phyloP scores from a whole-genome alignment of 2,888 invertebrate species.

The Eupithecia pulchellata region DNA sequence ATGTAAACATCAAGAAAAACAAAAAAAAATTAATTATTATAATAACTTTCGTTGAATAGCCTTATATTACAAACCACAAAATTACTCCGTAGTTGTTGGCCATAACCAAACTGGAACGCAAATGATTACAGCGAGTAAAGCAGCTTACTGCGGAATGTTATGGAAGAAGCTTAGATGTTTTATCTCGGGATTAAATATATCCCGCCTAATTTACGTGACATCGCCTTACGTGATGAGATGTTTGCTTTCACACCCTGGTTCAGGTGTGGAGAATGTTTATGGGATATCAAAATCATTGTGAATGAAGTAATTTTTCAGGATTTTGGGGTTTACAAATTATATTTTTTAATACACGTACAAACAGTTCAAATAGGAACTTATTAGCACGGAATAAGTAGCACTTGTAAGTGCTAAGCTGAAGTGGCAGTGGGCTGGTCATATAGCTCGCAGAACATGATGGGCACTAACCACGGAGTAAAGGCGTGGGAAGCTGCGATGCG shows the following conservation, averaged over 20 bases:
- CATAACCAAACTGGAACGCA: constrained; percentile 57
- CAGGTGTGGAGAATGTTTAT: constrained; percentile 60
- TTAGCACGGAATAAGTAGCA: too few relatives aligned
- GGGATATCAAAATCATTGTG: constrained; percentile 1
- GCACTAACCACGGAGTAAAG: neutral
- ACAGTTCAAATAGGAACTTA: too few relatives aligned
- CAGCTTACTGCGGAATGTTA: constrained; percentile 73
- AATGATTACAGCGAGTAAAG: constrained; percentile 75
- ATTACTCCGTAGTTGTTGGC: neutral
- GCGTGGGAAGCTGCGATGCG: neutral
- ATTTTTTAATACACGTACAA: neutral
- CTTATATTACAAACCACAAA: neutral
- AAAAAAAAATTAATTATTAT: neutral
- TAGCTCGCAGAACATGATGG: neutral
- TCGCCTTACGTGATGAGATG: constrained; percentile 71
- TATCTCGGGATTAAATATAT: constrained; percentile 79
- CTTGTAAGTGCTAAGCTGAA: too few relatives aligned
- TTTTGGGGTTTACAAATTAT: neutral
- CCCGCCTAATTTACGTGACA: constrained; percentile 80
- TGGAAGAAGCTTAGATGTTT: constrained; percentile 74
- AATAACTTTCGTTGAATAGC: neutral
- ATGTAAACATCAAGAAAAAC: neutral
- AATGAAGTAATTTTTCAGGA: neutral
- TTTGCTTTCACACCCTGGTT: constrained; percentile 57
- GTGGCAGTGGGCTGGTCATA: neutral